Conservation (phyloP, 2,113 vertebrate species). For the Mus musculus region GRCm39 chr10:14393501-14394000, state of each 20-base stretch:
- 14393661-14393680: slow-evolving; percentile 49
- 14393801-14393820: neutral
- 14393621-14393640: slow-evolving; percentile 61
- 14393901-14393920: slow-evolving; percentile 82
- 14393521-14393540: slow-evolving; percentile 71
- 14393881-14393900: slow-evolving; percentile 84
- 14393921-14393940: slow-evolving; percentile 81
- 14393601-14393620: slow-evolving; percentile 52
- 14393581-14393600: slow-evolving; percentile 48
- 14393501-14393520: neutral
- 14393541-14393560: slow-evolving; percentile 61
- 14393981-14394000: slow-evolving; percentile 54
- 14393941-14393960: slow-evolving; percentile 78
- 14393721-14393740: neutral
- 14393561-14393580: slow-evolving; percentile 36
- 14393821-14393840: slow-evolving; percentile 79
- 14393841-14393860: slow-evolving; percentile 83
- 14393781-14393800: neutral
- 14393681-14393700: slow-evolving; percentile 54
- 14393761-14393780: neutral
- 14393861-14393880: slow-evolving; percentile 82
- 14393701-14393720: neutral
- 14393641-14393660: slow-evolving; percentile 36
- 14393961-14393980: slow-evolving; percentile 86
- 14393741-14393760: neutral